phyloP scores from a whole-genome alignment of 2,797 vertebrate species.

The Neosalanx taihuensis region DNA sequence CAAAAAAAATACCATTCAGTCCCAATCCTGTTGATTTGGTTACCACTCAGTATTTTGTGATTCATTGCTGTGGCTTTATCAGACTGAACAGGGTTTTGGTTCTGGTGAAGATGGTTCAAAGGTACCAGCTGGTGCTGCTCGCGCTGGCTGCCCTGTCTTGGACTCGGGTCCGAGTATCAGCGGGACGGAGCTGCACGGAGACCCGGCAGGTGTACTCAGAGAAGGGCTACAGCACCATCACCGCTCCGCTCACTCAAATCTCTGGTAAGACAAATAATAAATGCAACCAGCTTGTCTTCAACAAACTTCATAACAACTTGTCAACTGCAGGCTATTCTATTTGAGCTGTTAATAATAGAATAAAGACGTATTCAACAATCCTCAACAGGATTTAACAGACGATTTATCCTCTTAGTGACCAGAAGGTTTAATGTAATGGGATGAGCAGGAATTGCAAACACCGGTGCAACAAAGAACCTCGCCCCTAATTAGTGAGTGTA shows the following conservation, averaged over 20 bases:
- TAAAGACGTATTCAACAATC: neutral
- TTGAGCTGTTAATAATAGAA: neutral
- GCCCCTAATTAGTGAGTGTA: conserved; percentile 69
- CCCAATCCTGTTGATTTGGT: conserved; percentile 18
- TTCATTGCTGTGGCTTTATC: neutral
- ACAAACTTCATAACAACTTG: neutral
- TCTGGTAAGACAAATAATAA: conserved; percentile 72
- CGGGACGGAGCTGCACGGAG: conserved; percentile 80
- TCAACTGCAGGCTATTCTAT: neutral
- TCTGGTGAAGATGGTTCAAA: conserved; percentile 52
- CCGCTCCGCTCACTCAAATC: conserved; percentile 79
- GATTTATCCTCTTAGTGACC: neutral
- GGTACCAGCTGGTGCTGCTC: conserved; percentile 55
- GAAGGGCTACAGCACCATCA: conserved; percentile 80
- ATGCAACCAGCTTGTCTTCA: neutral
- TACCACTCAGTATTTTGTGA: neutral
- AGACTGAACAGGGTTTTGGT: neutral
- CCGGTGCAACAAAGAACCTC: conserved; percentile 73
- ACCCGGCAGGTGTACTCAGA: conserved; percentile 82
- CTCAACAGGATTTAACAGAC: neutral
- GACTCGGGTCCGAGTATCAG: conserved; percentile 62
- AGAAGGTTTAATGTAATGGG: conserved; percentile 6
- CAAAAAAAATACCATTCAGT: no score
- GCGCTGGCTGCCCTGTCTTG: conserved; percentile 55
- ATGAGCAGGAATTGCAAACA: conserved; percentile 69